Evolutionary conservation across 2,113 vertebrate genomes (phyloP).

Genomic region (Pachyramphus minor): DNA sequence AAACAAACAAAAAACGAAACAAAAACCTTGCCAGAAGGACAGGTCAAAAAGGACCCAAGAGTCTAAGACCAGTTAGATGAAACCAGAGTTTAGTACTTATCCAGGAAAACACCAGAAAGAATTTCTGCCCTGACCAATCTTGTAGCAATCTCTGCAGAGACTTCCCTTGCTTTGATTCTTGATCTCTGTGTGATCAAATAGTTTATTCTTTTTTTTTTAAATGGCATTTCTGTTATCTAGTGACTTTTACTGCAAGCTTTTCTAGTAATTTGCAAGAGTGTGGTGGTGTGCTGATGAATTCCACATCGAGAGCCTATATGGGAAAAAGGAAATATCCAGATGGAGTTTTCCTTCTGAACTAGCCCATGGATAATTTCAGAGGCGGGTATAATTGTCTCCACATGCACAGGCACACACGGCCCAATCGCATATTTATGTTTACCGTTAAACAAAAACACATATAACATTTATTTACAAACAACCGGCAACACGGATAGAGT

Average conservation of each 20-base stretch:
- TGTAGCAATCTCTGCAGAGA: constrained; percentile 7
- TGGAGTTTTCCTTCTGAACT: constrained; percentile 7
- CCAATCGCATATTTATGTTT: not conserved
- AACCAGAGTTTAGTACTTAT: not conserved
- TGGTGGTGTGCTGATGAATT: constrained; percentile 14
- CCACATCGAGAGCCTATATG: not conserved
- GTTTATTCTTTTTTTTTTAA: not conserved
- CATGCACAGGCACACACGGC: not conserved
- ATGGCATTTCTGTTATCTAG: not conserved
- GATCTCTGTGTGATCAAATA: not conserved
- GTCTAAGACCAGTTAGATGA: not conserved
- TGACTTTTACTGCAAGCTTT: not conserved
- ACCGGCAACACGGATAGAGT: not conserved
- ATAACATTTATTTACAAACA: not conserved
- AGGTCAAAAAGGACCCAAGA: not conserved
- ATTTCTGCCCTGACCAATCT: not conserved
- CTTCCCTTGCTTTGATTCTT: constrained; percentile 29
- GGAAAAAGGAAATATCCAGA: constrained; percentile 20
- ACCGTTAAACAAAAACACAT: not conserved
- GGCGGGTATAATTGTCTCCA: constrained; percentile 19
- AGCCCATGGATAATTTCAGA: not conserved
- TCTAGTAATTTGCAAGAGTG: not conserved
- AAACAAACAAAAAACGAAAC: not conserved
- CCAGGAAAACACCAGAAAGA: not conserved
- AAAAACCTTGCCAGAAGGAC: not conserved